These are phyloP conservation scores for Penelope pileata DNA, from an alignment of 2,113 vertebrate species.

Conservation along the genomic window DNA sequence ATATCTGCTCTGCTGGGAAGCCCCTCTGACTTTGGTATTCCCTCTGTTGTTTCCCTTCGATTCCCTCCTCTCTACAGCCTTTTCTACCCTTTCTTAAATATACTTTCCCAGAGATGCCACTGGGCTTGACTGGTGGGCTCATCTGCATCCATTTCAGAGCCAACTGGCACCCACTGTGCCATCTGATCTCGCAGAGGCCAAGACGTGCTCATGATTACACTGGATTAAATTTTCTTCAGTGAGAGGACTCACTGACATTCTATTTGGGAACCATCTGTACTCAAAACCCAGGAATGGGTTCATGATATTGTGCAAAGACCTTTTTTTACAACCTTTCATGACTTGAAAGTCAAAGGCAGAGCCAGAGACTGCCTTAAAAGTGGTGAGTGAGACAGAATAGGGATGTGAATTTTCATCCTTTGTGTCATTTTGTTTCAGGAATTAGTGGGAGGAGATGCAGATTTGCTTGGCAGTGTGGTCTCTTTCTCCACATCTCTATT, in stretches of 20 bases:
- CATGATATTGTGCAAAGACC: neutral
- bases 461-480: fast-evolving
- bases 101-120: neutral
- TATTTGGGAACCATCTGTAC: neutral
- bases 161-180: neutral
- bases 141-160: neutral
- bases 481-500: neutral
- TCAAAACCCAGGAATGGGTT: neutral
- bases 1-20: neutral
- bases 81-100: neutral
- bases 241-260: neutral
- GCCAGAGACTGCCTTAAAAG: fast-evolving
- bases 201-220: neutral
- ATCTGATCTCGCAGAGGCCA: neutral
- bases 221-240: neutral
- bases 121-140: neutral
- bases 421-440: neutral
- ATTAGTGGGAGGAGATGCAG: neutral
- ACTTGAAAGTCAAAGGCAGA: neutral
- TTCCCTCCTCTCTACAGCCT: neutral
- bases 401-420: neutral
- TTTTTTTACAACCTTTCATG: neutral
- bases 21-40: neutral
- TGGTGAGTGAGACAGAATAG: neutral
- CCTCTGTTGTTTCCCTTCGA: neutral